A percentile compares a stretch with the other conserved stretches of the same genome.
phyloP scores from a whole-genome alignment of 2,797 vertebrate genomes.

The Eremophila alpestris region DNA sequence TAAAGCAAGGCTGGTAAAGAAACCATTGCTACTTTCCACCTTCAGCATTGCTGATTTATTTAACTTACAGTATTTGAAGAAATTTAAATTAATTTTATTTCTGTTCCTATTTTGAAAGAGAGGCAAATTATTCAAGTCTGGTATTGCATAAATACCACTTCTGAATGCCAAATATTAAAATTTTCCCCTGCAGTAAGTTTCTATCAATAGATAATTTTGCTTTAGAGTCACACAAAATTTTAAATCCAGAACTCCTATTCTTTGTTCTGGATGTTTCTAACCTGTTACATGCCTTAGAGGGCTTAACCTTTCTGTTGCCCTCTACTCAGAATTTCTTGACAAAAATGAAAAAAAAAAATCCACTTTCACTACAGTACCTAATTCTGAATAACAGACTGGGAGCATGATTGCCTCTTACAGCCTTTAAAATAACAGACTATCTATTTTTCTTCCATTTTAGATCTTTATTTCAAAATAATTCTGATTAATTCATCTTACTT shows the following conservation, averaged over 20 bases:
- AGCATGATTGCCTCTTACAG: neutral
- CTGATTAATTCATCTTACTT: neutral
- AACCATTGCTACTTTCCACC: neutral
- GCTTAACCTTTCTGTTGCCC: neutral
- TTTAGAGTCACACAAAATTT: neutral
- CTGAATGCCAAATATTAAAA: neutral
- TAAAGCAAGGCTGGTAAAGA: neutral
- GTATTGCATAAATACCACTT: neutral
- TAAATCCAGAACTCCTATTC: neutral
- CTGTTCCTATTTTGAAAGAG: neutral
- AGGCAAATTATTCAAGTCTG: neutral
- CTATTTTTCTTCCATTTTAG: neutral
- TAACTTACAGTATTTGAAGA: neutral
- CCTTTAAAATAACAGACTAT: neutral
- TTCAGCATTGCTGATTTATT: neutral
- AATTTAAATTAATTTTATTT: neutral
- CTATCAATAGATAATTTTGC: neutral
- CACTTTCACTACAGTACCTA: neutral
- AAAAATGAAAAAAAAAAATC: neutral
- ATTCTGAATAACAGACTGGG: neutral
- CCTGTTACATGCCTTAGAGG: neutral
- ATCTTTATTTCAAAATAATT: neutral
- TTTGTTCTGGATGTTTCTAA: neutral
- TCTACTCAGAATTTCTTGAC: neutral
- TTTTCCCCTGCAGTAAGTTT: neutral